Conservation (phyloP, 2,113 vertebrate species). For the Zapornia atra region DNA sequence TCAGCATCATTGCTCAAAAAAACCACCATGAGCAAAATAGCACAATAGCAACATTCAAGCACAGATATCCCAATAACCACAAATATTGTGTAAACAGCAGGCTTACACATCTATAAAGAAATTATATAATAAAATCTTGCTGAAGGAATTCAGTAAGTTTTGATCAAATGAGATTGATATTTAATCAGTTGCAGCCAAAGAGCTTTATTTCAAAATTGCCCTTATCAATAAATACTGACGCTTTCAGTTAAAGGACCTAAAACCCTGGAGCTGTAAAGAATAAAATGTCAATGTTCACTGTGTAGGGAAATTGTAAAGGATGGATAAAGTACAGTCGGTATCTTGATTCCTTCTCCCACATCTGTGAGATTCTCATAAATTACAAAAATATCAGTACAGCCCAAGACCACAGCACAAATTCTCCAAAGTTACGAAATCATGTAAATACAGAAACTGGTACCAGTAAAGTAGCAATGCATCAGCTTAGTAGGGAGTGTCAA, state of each 20-base stretch:
- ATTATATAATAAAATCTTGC: neutral
- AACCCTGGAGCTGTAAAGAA: neutral
- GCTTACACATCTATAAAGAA: neutral
- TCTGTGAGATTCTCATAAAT: neutral
- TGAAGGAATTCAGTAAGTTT: neutral
- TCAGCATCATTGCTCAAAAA: neutral
- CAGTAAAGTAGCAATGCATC: neutral
- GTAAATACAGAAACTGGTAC: neutral
- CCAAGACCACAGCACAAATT: neutral
- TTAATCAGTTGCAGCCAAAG: conserved; percentile 6
- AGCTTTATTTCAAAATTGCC: conserved; percentile 23
- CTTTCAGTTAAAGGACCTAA: neutral
- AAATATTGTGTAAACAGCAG: neutral
- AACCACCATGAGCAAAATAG: neutral
- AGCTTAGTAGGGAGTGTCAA: neutral
- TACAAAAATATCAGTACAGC: neutral
- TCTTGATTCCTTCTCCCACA: neutral
- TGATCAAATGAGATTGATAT: conserved; percentile 21
- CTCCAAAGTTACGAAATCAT: neutral
- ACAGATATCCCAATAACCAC: neutral
- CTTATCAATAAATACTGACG: conserved; percentile 5
- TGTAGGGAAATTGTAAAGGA: neutral
- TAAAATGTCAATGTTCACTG: neutral
- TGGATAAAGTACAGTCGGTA: neutral
- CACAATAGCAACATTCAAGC: neutral